Base-by-base conservation (phyloP, 2,888 invertebrate species). In the Harpagoxenus sublaevis region DNA sequence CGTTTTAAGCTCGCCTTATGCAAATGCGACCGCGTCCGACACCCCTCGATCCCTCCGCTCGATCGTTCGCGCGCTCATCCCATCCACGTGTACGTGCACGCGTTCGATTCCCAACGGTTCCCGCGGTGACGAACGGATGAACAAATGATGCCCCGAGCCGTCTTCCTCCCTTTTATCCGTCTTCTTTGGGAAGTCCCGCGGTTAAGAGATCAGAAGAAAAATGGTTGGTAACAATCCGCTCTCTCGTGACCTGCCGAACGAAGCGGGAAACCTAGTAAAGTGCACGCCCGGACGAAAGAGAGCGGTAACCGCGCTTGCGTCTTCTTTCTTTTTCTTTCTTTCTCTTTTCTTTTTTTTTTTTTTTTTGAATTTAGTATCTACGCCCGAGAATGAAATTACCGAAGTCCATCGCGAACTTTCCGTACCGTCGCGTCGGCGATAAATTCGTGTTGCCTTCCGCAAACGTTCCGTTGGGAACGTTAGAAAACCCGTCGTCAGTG, bases 1-100 rank as follows among this genome's bases (percentile, higher is more conserved):
- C 86, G 87, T 88, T 86, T 90, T 87, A 89, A 91, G 88, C 88
- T 87, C 82, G 81, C 88, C 86, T 88, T 87, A 89, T 89, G 91
- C 90, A 91, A 92, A 91, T 89, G 51, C 18, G 15, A 71, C 45
- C 60, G 68, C 57, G 39, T 79, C 42, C 70, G n/a, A 66, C 66
- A 66, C 23, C 48, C 12, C 45, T n/a, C 70, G n/a, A 18, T 31
- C 48, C 45, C 12, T 12, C 12, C 3, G 3, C 12, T 42, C 8
- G 3, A 35, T 8, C 73, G 5, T 31, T 60, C 10, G 23, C 53
- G 53, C 65, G 15, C n/a, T 45, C 39, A 48, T 55, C n/a, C 66
- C 45, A 23, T 48, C 31, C 62, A 35, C 6, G 15, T 42, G 68
- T 31, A 55, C 39, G 51, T 63, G 53, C 68, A 48, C 71, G 60